Percentiles rank a stretch among this genome's conserved stretches.
phyloP scores from a whole-genome alignment of 2,888 invertebrate species.

The Temnothorax unifasciatus region DNA sequence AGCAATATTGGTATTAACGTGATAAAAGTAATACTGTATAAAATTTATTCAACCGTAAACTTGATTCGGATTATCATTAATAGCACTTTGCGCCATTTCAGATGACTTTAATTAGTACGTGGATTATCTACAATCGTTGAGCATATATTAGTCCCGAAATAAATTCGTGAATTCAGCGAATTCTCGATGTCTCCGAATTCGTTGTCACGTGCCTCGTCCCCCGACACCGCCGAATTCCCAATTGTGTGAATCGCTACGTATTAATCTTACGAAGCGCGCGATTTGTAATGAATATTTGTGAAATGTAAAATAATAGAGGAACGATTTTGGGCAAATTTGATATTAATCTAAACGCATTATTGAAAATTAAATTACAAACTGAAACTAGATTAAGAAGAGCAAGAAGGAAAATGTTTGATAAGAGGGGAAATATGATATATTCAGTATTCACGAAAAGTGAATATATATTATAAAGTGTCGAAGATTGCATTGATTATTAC shows the following conservation, averaged over 20 bases:
- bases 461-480: background rate
- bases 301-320: background rate
- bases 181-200: slow-evolving; percentile 12
- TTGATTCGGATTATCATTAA: slow-evolving; percentile 9
- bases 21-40: background rate
- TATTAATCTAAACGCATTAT: background rate
- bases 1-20: background rate
- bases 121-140: slow-evolving; percentile 2
- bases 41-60: slow-evolving; percentile 34
- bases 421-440: background rate
- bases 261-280: background rate
- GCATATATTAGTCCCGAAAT: slow-evolving; percentile 4
- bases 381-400: background rate
- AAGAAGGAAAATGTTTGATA: background rate
- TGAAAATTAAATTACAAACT: background rate
- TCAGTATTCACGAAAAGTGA: background rate
- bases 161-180: slow-evolving; percentile 2
- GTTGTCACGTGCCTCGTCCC: slow-evolving; percentile 6
- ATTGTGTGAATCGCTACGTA: background rate
- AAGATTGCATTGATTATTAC: slow-evolving; percentile 34
- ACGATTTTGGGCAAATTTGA: background rate
- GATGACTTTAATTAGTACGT: slow-evolving; percentile 38
- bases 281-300: background rate
- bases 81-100: slow-evolving; percentile 11
- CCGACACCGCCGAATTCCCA: background rate